Base-by-base conservation (phyloP, 53 echinoderm and acorn worm species). In the Luidia sarsii region DNA sequence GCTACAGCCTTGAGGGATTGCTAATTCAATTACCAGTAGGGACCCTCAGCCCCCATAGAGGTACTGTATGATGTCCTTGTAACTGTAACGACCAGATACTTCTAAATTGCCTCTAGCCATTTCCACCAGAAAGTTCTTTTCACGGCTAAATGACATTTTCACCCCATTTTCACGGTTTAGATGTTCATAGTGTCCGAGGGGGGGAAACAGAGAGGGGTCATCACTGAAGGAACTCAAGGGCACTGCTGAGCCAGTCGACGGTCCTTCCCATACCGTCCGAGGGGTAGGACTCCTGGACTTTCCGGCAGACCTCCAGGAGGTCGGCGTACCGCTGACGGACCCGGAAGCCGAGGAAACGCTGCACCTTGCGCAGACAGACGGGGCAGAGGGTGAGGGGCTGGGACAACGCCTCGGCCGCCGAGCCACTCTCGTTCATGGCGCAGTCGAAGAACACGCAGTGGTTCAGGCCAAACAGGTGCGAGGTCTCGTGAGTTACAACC, bases 381-480 rank as follows among this genome's bases (percentile, higher is more conserved):
- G 96, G 96, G 56, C 96, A 96, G 16, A 96, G 93, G 46, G 88
- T 70, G 8, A 96, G 70, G 5, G 96, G 96, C 51, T 96, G 96
- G 5, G 61, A 30, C 32, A 93, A 57, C 6, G 96, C 96, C 57
- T 93, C 83, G 4, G 67, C 38, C 13, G 89, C 83, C 0, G 96
- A 93, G 3, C 59, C 80, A 65, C 96, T 96, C 66, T 85, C 93
- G 66, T 96, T 96, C 96, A 96, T 96, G 8, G 96, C 82, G 80
- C 96, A 96, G 19, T 68, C 65, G 63, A 96, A 96, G 91, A 93
- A 96, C 50, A 93, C 86, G 57, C 96, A 96, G 70, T 96, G 96
- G 20, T 85, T 75, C 24, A 96, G 65, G 19, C 96, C 91, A 83
- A 96, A 93, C 21, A 96, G 74, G 46, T 96, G 96, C 37, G 86